phyloP scores from a whole-genome alignment of 2,797 vertebrate genomes.

The Chrysocyon brachyurus region DNA sequence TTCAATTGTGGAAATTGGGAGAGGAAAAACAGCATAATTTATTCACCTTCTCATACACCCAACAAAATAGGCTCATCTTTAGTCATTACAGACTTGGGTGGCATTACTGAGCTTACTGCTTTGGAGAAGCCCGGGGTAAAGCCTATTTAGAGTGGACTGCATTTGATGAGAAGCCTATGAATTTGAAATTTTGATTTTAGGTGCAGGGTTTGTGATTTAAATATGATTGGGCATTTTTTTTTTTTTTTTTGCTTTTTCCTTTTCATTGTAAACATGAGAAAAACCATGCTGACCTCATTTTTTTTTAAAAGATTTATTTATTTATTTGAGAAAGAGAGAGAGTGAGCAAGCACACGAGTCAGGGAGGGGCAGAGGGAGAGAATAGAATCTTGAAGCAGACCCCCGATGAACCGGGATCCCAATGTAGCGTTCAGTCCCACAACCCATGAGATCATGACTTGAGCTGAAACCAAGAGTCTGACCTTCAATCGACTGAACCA shows the following conservation, averaged over 20 bases:
- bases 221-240: neutral
- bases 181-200: conserved; percentile 62
- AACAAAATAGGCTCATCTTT: conserved; percentile 41
- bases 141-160: neutral
- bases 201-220: neutral
- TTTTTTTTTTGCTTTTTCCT: neutral
- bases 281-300: neutral
- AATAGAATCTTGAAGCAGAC: neutral
- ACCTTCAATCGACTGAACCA: neutral
- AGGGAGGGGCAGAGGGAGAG: neutral
- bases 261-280: neutral
- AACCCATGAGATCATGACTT: neutral
- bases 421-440: neutral
- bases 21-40: neutral
- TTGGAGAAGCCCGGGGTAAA: conserved; percentile 30
- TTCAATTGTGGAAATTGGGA: conserved; percentile 39
- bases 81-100: conserved; percentile 44
- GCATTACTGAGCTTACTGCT: conserved; percentile 2
- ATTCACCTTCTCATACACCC: neutral
- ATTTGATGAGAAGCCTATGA: conserved; percentile 35
- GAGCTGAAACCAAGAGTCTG: neutral
- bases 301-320: neutral
- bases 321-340: neutral
- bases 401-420: neutral
- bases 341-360: neutral